Base-by-base conservation (phyloP, 1,140 invertebrate genomes). In the Drosophila kepulauana region DNA sequence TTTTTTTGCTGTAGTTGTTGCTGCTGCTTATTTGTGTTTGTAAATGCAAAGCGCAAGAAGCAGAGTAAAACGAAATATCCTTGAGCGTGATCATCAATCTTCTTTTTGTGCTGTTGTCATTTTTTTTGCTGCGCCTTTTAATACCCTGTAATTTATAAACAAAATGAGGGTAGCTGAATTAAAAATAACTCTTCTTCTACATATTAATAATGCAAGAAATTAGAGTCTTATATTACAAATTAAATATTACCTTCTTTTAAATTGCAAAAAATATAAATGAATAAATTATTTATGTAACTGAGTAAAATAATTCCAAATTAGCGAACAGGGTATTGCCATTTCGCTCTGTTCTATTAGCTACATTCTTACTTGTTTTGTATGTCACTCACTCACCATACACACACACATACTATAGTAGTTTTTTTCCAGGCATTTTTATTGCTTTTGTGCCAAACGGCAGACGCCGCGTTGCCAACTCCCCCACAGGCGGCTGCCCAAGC, bases 21-120 rank as follows among this genome's bases (percentile, higher is more conserved):
- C 11, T 13, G 11, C 41, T 43, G 54, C 15, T 49, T 28, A 5
- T 20, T 57, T 57, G 43, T 49, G 25, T 33, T 54, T 13, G 49
- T 33, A 54, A 13, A 38, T 48, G 54, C 65, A 49, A 68, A 45
- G 66, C 48, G 38, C 30, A 58, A 58, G 54, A 58, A 58, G 54
- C 33, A 61, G 13, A 38, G 16, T 45, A 62, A 46, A 61, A 16
- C 63, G 63, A 61, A 61, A 54, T 77, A 77, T 80, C 75, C 74
- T 77, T 80, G 69, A 77, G 67, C 75, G 61, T 65, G 75, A 80
- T 77, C 78, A 80, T 80, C 61, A 80, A 77, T 80, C 78, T 80
- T 69, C 56, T 80, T 73, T 70, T 62, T 33, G 58, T 72, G 67
- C 61, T 59, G 67, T 58, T 75, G 38, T 46, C 57, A 59, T 52